Percentiles rank a stretch among this genome's conserved stretches.
Conservation (phyloP, 2,888 invertebrate species). For the Limulus polyphemus region DNA sequence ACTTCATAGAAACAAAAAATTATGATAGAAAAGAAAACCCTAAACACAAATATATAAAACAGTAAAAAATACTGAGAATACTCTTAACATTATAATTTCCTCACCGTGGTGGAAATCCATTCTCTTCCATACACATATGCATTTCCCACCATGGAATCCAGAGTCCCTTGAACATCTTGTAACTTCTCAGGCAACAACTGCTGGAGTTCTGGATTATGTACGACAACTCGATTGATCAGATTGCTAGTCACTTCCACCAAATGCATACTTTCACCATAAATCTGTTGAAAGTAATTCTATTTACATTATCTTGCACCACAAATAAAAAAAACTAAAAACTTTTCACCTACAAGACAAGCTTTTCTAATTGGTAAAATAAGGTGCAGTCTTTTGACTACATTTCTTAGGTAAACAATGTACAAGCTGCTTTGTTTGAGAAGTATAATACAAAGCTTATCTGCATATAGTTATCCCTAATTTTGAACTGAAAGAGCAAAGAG, state of each 20-base stretch:
- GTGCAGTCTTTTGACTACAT: too few species aligned
- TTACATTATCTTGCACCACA: neutral
- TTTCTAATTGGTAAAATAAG: too few species aligned
- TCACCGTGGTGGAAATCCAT: conserved; percentile 57
- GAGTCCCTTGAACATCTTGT: conserved; percentile 52
- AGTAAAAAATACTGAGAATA: too few species aligned
- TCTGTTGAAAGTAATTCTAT: conserved; percentile 44
- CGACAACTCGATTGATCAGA: conserved; percentile 72
- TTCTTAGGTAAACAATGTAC: too few species aligned
- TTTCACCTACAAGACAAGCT: too few species aligned
- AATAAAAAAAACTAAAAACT: neutral
- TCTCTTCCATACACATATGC: conserved; percentile 85
- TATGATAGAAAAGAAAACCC: too few species aligned
- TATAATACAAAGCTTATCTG: too few species aligned
- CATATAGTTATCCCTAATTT: too few species aligned
- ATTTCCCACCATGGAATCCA: conserved; percentile 81
- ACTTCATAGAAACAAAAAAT: too few species aligned
- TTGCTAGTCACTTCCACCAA: conserved; percentile 77
- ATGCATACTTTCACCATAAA: conserved; percentile 87
- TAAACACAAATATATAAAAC: too few species aligned
- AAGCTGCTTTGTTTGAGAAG: too few species aligned
- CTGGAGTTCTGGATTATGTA: conserved; percentile 71
- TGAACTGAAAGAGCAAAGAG: too few species aligned
- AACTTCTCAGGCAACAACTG: conserved; percentile 71
- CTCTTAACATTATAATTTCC: conserved; percentile 33